These are phyloP conservation scores for Baronia brevicornis DNA, from an alignment of 2,888 invertebrate genomes.

Conservation along the genomic window DNA sequence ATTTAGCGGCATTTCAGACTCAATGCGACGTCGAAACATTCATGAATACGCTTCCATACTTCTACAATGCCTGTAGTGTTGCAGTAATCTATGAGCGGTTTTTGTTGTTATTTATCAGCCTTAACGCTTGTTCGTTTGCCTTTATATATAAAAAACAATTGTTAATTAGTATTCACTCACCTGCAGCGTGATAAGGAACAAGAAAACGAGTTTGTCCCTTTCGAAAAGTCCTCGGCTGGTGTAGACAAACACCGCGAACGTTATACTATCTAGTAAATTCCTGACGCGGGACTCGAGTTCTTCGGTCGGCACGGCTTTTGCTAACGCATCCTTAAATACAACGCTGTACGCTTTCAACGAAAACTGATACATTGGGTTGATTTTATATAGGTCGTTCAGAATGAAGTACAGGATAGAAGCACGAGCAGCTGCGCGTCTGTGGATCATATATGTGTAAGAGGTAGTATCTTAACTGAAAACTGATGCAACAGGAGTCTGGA, in stretches of 20 bases:
- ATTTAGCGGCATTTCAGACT: too few species aligned
- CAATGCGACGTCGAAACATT: too few species aligned
- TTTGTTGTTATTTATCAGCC: too few species aligned
- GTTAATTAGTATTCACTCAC: too few species aligned
- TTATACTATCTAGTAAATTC: slow-evolving; percentile 90
- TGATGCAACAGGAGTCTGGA: too few species aligned
- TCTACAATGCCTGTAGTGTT: too few species aligned
- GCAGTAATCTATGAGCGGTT: too few species aligned
- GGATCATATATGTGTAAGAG: slow-evolving; percentile 16
- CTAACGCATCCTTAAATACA: slow-evolving; percentile 91
- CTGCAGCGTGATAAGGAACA: slow-evolving; percentile 90
- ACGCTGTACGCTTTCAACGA: slow-evolving; percentile 95
- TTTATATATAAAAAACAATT: too few species aligned
- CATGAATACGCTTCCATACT: too few species aligned
- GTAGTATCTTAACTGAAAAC: too few species aligned
- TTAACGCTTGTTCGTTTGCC: too few species aligned
- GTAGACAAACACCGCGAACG: slow-evolving; percentile 90
- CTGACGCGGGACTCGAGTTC: slow-evolving; percentile 82
- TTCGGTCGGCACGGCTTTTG: slow-evolving; percentile 79
- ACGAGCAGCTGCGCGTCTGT: slow-evolving; percentile 86
- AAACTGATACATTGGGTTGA: slow-evolving; percentile 97
- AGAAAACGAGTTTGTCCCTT: slow-evolving; percentile 91
- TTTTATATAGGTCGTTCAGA: slow-evolving; percentile 91
- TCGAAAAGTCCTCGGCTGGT: slow-evolving; percentile 94
- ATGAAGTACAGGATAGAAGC: slow-evolving; percentile 96